Evolutionary conservation across 2,113 vertebrate species (phyloP).

Genomic region (Dromaius novaehollandiae): DNA sequence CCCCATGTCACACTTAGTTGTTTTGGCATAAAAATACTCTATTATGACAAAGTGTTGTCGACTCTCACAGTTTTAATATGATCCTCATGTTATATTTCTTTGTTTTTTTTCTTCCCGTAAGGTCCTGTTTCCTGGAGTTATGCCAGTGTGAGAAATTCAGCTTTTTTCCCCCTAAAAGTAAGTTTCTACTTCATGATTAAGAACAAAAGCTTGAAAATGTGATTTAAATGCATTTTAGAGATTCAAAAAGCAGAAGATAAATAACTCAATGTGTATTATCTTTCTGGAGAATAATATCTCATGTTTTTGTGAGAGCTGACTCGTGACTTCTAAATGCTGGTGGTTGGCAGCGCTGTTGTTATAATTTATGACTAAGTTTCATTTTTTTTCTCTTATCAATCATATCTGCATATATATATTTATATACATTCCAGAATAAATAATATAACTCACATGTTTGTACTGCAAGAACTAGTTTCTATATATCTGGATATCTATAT

Average conservation of each 20-base stretch:
- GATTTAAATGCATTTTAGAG: neutral
- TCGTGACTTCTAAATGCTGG: neutral
- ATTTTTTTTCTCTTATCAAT: neutral
- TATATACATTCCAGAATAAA: neutral
- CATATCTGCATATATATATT: neutral
- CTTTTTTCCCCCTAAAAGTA: neutral
- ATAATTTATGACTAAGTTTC: neutral
- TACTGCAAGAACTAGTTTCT: neutral
- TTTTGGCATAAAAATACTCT: constrained; percentile 38
- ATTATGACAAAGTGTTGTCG: constrained; percentile 16
- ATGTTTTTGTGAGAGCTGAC: constrained; percentile 1
- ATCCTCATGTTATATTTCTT: neutral
- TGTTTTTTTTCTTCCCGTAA: neutral
- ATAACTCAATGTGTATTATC: neutral
- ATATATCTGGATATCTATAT: fast-evolving
- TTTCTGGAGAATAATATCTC: constrained; percentile 2
- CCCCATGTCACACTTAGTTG: constrained; percentile 28
- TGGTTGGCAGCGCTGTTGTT: constrained; percentile 16
- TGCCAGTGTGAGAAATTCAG: neutral
- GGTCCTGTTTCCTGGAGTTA: constrained; percentile 2
- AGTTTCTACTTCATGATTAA: constrained; percentile 16
- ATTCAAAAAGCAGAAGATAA: constrained; percentile 21
- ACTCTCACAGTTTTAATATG: neutral
- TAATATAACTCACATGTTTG: neutral
- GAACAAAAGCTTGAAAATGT: constrained; percentile 37